Evolutionary conservation across 2,797 vertebrate genomes (phyloP), one percentile per base, ranked within the genome.

Genomic region (Enteromius argenteus): DNA sequence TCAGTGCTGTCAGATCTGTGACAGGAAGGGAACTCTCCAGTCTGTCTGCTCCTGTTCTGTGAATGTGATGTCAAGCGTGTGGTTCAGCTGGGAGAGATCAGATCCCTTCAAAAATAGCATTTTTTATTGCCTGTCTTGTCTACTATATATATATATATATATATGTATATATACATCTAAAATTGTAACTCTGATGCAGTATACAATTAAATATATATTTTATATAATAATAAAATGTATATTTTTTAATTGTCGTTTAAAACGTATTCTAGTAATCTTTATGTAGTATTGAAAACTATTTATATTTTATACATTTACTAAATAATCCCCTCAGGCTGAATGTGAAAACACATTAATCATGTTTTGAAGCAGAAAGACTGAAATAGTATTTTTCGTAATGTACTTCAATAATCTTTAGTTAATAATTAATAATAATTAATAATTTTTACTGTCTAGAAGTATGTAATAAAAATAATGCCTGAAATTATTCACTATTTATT

Each of bases 21-120:
- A 75, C 66, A 66, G 30, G 46, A 51, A 21, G 21, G 72, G 23
- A 76, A 21, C 19, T 37, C 37, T 58, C 19, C 14, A 39, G 37
- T 39, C 79, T 35, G 15, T 44, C 60, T 21, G 19, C 35, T 19
- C 37, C 35, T 0, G 2, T 44, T 56, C 15, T 77, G 53, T 35
- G 42, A 69, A 46, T 58, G 49, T 68, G 64, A 69, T 66, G 30
- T 15, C 13, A 1, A 19, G 58, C 6, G 6, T 73, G 68, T 49
- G 68, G 23, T 64, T 81, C 80, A 49, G 13, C 68, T 75, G 71
- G 71, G 58, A 83, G 15, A 67, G 60, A 75, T 74, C 46, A 37
- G 5, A 62, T 76, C 58, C 72, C 81, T 27, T 76, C 42, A 39
- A 60, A 75, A 53, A 67, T 56, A 67, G 23, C 44, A 15, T 4